Evolutionary conservation across 2,113 vertebrate genomes (phyloP), one percentile per base, ranked within the genome.

Genomic region (Delphinapterus leucas): DNA sequence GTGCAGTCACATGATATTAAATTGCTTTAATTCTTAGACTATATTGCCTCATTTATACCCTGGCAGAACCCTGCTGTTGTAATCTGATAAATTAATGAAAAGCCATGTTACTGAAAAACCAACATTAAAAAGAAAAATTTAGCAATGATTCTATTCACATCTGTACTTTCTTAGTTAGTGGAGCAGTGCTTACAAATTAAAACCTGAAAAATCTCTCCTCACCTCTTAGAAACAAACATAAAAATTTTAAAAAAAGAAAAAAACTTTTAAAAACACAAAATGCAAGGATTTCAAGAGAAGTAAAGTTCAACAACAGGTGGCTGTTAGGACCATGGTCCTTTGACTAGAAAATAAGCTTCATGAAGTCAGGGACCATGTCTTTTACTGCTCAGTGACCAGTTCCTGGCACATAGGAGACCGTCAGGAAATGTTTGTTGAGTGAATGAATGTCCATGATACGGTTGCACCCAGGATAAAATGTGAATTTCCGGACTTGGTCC

Each of bases 1-100:
- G 0, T 6, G 15, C 0, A 2, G 25, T 23, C 33, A 8, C 3
- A 6, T 0, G 3, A 26, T 3, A 31, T 28, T 28, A 25, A 71
- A 8, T 4, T 12, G 73, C 33, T 70, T 70, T 36, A 15, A 20
- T 28, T 31, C 63, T 63, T 18, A 61, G 33, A 15, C 61, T 49
- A 0, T 9, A 8, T 17, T 38, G 23, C 61, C 31, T 84, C n/a
- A 10, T 55, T 71, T 44, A 36, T 28, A 14, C 61, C 53, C 5
- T 3, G 21, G 47, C 20, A 14, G 36, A 58, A 67, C 20, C 1
- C 47, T n/a, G 33, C 41, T 1, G 0, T 31, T 25, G 23, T 53
- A 15, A 25, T 71, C 60, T 67, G 10, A 28, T 17, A 61, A 38
- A 21, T 38, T 31, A 28, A 53, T 0, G 10, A 44, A 49, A 28